Conservation (phyloP, 2,888 invertebrate species). For the Chloromyia formosa region DNA sequence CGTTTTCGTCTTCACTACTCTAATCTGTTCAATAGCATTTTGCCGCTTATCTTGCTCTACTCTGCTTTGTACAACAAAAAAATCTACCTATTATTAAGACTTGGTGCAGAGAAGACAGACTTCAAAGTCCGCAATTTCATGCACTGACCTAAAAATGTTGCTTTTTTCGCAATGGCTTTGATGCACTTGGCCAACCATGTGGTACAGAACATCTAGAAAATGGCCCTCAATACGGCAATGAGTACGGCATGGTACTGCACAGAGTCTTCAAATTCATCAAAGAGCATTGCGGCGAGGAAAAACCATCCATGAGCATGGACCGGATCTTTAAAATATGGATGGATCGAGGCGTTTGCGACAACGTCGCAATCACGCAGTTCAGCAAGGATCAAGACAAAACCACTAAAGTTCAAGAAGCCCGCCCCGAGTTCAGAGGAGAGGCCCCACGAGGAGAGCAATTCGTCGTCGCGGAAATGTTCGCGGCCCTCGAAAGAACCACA, state of each 20-base stretch:
- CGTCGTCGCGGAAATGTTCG: conserved; percentile 53
- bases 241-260: conserved; percentile 81
- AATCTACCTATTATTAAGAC: conserved; percentile 78
- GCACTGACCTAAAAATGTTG: not conserved
- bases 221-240: conserved; percentile 92
- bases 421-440: conserved; percentile 38
- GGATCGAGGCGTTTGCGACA: conserved; percentile 88
- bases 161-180: conserved; percentile 79
- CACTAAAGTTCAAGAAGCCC: conserved; percentile 32
- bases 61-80: no score
- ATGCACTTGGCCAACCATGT: conserved; percentile 99
- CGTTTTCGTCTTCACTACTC: no score
- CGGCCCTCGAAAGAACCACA: conserved; percentile 49
- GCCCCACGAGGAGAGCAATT: conserved; percentile 22
- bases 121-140: conserved; percentile 56
- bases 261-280: conserved; percentile 89
- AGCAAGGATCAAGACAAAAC: conserved; percentile 67
- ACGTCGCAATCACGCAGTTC: conserved; percentile 81
- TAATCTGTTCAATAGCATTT: no score
- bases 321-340: conserved; percentile 91
- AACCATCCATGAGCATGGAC: conserved; percentile 80
- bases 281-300: conserved; percentile 76
- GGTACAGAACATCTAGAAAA: conserved; percentile 97
- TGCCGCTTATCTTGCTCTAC: no score
- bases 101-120: conserved; percentile 85